Evolutionary conservation across 2,888 invertebrate species (phyloP).

Genomic region (Nineta flava): DNA sequence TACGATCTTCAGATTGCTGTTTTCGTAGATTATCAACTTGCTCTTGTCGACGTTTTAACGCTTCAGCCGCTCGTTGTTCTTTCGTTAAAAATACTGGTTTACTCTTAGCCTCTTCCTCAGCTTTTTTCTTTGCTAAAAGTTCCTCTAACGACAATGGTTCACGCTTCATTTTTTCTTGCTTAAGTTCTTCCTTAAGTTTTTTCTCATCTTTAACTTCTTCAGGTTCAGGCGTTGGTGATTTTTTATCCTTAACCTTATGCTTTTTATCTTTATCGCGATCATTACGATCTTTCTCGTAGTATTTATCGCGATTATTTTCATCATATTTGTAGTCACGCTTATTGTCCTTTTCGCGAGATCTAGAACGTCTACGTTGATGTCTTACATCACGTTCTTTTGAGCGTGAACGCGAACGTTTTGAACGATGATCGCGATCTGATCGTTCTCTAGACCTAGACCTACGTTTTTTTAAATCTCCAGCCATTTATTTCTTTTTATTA

Average conservation of each 20-base stretch:
- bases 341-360: constrained; percentile 22
- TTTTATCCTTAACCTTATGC: constrained; percentile 25
- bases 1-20: constrained; percentile 46
- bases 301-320: constrained; percentile 18
- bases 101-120: constrained; percentile 84
- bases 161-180: constrained; percentile 35
- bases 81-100: constrained; percentile 96
- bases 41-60: constrained; percentile 75
- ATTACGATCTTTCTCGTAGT: constrained; percentile 16
- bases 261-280: constrained; percentile 22
- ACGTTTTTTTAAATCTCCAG: constrained; percentile 19
- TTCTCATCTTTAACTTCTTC: constrained; percentile 17
- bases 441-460: constrained; percentile 28
- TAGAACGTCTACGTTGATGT: constrained; percentile 21
- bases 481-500: constrained; percentile 1
- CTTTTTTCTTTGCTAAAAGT: constrained; percentile 86
- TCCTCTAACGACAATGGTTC: constrained; percentile 95
- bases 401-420: constrained; percentile 24
- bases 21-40: constrained; percentile 71
- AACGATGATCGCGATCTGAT: constrained; percentile 12
- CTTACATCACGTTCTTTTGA: constrained; percentile 21
- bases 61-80: constrained; percentile 83
- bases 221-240: constrained; percentile 23
- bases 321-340: constrained; percentile 15
- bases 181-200: constrained; percentile 24